Base-by-base conservation (phyloP, 2,797 vertebrate genomes). In the Anabacerthia variegaticeps region DNA sequence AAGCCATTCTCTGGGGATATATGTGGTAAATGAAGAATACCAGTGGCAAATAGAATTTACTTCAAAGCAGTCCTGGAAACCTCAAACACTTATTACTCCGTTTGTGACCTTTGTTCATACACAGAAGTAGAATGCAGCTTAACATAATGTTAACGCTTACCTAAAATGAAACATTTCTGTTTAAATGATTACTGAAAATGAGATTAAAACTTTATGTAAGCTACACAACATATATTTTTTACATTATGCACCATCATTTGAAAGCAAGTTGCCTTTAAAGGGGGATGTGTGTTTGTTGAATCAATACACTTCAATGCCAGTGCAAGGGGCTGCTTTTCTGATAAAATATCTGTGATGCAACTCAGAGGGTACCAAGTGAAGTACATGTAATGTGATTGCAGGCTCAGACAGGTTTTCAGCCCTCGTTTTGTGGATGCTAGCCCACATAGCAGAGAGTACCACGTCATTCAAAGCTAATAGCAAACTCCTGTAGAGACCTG, bases 41-140 rank as follows among this genome's bases (percentile, higher is more conserved):
- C 88, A 97, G 91, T 97, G 89, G 92, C 91, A 94, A 93, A 94
- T 95, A 95, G 55, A 95, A 95, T 96, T 92, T 77, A 91, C 88
- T 97, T 97, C 96, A 98, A 97, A 98, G 97, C 93, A 96, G 88
- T 95, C 85, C 89, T 96, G 92, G 82, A 95, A 92, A 94, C 93
- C 97, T 96, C 97, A 96, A 97, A 80, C 78, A 89, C 91, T 88
- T 93, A 95, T 95, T 96, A 89, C 95, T 97, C 75, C 93, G 92
- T 95, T 95, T 8, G 4, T 92, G 93, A 97, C 82, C 95, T 96
- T 95, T 95, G 93, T 96, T 92, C 93, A 95, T 97, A 96, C 86
- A 89, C 84, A 97, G 93, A 92, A 92, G 88, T 95, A 93, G 96
- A 97, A 95, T 93, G 74, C 71, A 96, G 85, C 56, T 92, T 96